phyloP scores from a whole-genome alignment of 2,113 vertebrate species.

The Hippocampus comes region DNA sequence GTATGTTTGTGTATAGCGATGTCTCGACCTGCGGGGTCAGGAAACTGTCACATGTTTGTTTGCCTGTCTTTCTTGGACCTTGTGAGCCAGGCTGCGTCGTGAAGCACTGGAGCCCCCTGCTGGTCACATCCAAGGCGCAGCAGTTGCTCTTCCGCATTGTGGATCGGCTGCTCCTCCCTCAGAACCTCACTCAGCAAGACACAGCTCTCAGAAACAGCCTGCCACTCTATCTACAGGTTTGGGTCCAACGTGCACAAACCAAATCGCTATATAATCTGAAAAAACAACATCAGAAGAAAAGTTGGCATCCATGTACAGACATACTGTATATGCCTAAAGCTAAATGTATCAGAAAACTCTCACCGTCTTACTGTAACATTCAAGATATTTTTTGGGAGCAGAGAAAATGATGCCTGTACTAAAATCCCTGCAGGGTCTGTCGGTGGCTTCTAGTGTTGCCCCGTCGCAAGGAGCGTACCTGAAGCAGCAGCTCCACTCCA shows the following conservation, averaged over 20 bases:
- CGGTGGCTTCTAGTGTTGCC: conserved; percentile 78
- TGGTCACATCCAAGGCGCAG: conserved; percentile 90
- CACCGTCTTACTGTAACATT: background rate
- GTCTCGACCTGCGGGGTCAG: background rate
- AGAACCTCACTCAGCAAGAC: conserved; percentile 86
- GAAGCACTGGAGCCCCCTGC: conserved; percentile 90
- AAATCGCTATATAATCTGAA: background rate
- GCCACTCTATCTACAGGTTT: conserved; percentile 89
- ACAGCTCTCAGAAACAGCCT: conserved; percentile 85
- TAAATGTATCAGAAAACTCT: no score
- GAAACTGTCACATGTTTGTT: background rate
- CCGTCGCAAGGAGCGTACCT: conserved; percentile 82
- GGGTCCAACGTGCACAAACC: background rate
- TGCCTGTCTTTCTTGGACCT: background rate
- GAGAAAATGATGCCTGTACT: background rate
- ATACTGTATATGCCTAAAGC: no score
- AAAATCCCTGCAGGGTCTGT: conserved; percentile 78
- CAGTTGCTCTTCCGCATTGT: conserved; percentile 89
- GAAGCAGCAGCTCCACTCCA: conserved; percentile 83
- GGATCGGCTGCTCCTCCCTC: conserved; percentile 85
- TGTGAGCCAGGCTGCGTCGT: conserved; percentile 81
- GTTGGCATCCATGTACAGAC: no score
- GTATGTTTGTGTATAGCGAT: background rate
- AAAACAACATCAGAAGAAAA: background rate
- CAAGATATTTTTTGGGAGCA: background rate